These are phyloP conservation scores for Ormyrus pomaceus DNA, from an alignment of 2,888 invertebrate genomes.

Conservation along the genomic window DNA sequence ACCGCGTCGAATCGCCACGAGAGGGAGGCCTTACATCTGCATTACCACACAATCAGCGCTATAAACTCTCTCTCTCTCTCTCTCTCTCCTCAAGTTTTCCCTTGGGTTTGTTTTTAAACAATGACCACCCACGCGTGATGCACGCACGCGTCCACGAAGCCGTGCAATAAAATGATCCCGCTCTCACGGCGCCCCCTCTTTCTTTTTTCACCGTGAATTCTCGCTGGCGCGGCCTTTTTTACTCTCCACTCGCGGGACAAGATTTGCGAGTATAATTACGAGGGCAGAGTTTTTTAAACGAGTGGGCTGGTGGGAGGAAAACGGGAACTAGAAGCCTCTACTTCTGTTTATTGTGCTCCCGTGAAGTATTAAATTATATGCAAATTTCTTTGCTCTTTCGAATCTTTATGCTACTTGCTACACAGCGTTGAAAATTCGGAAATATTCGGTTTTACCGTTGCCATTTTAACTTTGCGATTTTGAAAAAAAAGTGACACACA, in stretches of 20 bases:
- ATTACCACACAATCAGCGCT: constrained; percentile 63
- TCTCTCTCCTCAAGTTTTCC: not conserved
- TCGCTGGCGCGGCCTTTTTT: constrained; percentile 51
- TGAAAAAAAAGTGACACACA: too few relatives aligned
- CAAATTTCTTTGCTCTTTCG: not conserved
- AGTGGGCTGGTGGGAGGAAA: not conserved
- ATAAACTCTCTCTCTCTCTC: constrained; percentile 53
- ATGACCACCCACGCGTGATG: constrained; percentile 19
- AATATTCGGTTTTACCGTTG: too few relatives aligned
- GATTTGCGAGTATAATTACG: constrained; percentile 61
- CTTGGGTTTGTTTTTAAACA: too few relatives aligned
- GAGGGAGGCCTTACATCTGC: constrained; percentile 45
- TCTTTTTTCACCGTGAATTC: constrained; percentile 12
- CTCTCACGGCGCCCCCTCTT: not conserved
- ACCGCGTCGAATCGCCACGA: constrained; percentile 54
- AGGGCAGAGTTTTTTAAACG: constrained; percentile 49
- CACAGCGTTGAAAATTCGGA: too few relatives aligned
- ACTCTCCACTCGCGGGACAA: constrained; percentile 51
- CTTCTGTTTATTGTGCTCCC: not conserved
- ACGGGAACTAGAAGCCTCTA: not conserved
- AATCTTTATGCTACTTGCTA: too few relatives aligned
- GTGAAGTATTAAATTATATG: constrained; percentile 15
- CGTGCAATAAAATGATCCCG: not conserved
- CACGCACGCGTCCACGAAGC: not conserved
- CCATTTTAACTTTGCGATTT: too few relatives aligned